Percentiles rank a stretch among this genome's conserved stretches.
phyloP scores from a whole-genome alignment of 2,888 invertebrate genomes.

The Ptilodon capucinus region DNA sequence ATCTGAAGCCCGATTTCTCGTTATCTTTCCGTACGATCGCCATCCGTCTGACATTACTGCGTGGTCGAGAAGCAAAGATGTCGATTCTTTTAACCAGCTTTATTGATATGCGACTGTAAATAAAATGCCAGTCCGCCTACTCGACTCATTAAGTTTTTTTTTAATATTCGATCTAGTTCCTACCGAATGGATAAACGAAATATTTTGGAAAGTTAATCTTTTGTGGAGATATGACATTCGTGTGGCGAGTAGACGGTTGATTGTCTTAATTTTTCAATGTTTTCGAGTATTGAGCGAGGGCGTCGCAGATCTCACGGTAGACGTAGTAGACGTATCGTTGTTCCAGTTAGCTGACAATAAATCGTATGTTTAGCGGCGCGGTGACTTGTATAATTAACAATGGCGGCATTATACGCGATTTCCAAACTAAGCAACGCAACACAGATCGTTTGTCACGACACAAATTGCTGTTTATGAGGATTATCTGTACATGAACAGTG shows the following conservation, averaged over 20 bases:
- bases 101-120: constrained; percentile 46
- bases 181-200: constrained; percentile 27
- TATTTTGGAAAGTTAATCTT: constrained; percentile 53
- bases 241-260: constrained; percentile 45
- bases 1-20: constrained; percentile 59
- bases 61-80: constrained; percentile 46
- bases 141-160: constrained; percentile 51
- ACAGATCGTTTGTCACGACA: constrained; percentile 75
- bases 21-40: constrained; percentile 68
- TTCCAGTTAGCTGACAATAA: constrained; percentile 77
- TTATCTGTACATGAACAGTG: constrained; percentile 62
- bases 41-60: constrained; percentile 56
- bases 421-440: constrained; percentile 72
- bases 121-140: constrained; percentile 46
- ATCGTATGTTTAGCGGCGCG: constrained; percentile 78
- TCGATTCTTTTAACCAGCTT: constrained; percentile 62
- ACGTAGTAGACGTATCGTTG: constrained; percentile 53
- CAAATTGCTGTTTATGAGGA: constrained; percentile 79
- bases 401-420: constrained; percentile 77
- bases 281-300: constrained; percentile 55
- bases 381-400: constrained; percentile 80
- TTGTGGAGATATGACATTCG: constrained; percentile 32
- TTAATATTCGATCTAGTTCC: constrained; percentile 37
- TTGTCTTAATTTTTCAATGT: constrained; percentile 64
- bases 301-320: constrained; percentile 63